Evolutionary conservation across 64 coral and sea anemone species (phyloP), one percentile per base, ranked within the genome.

Genomic region (Stichodactyla helianthus): DNA sequence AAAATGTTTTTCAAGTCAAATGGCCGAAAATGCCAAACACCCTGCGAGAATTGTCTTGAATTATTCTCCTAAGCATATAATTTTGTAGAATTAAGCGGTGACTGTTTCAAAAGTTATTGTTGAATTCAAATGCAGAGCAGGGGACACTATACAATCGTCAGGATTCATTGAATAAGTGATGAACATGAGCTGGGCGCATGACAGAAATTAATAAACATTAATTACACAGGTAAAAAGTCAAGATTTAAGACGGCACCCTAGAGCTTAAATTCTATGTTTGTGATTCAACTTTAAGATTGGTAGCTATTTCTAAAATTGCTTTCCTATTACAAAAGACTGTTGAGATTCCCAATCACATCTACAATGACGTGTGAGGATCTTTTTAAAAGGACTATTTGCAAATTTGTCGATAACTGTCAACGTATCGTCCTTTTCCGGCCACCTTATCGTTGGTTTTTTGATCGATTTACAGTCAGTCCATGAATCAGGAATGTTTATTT

Each of bases 71-170:
- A 27, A 10, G 25, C n/a, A 26, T 31, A n/a, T 27, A 74, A 26
- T 74, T 74, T 11, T 27, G 4, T 74, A 74, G 63, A 74, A 74
- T 74, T 74, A 74, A 74, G 26, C 68, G 68, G 25, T 13, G 12
- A 74, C 68, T 74, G n/a, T 68, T 68, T 74, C 27, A 31, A 74
- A 74, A 74, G 25, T 11, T 31, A 74, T 74, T 74, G 68, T 31
- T 74, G 10, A 31, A 13, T 23, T 74, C 23, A 74, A 26, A 31
- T 74, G n/a, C 68, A 74, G 25, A 74, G 68, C 25, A 23, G 25
- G 25, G 25, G 19, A 65, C 35, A 44, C 35, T 65, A 65, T n/a
- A 65, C 19, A 65, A n/a, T 7, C 22, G 19, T 65, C 1, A n/a
- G 18, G 19, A 7, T 20, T 5, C 7, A 28, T 10, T 31, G 26